phyloP scores from a whole-genome alignment of 1,140 invertebrate genomes.

The Charaxes varanes region DNA sequence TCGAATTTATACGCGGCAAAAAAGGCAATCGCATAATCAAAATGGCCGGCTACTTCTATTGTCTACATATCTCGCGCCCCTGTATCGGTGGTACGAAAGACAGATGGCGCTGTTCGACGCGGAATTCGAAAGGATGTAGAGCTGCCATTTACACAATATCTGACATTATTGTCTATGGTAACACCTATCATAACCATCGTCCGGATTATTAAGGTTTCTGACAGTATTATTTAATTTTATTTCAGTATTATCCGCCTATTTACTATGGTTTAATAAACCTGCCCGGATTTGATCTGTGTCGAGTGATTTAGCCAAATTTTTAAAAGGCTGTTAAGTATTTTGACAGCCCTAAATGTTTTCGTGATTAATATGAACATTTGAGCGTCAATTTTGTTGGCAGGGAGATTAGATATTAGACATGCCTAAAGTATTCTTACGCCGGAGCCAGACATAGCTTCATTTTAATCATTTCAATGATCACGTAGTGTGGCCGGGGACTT shows the following conservation, averaged over 20 bases:
- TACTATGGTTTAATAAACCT: too few species aligned
- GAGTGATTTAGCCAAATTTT: too few species aligned
- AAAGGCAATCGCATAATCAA: slow-evolving; percentile 13
- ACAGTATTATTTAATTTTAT: not conserved
- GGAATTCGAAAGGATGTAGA: slow-evolving; percentile 24
- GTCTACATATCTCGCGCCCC: not conserved
- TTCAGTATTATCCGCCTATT: not conserved
- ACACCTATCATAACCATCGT: slow-evolving; percentile 20
- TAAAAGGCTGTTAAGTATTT: too few species aligned
- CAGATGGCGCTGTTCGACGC: slow-evolving; percentile 32
- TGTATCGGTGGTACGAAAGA: slow-evolving; percentile 11
- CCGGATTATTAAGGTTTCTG: slow-evolving; percentile 5
- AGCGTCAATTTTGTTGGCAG: too few species aligned
- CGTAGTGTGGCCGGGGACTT: too few species aligned
- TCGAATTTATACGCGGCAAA: slow-evolving; percentile 12
- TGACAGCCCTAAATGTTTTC: too few species aligned
- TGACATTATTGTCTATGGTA: slow-evolving; percentile 18
- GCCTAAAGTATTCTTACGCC: too few species aligned
- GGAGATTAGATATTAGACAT: too few species aligned
- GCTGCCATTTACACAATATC: slow-evolving; percentile 27
- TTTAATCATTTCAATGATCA: too few species aligned
- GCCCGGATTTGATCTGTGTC: too few species aligned
- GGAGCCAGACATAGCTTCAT: too few species aligned
- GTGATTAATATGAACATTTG: too few species aligned
- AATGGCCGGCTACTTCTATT: slow-evolving; percentile 13